Base-by-base conservation (phyloP, 2,113 vertebrate genomes). In the Dermatemys mawii region DNA sequence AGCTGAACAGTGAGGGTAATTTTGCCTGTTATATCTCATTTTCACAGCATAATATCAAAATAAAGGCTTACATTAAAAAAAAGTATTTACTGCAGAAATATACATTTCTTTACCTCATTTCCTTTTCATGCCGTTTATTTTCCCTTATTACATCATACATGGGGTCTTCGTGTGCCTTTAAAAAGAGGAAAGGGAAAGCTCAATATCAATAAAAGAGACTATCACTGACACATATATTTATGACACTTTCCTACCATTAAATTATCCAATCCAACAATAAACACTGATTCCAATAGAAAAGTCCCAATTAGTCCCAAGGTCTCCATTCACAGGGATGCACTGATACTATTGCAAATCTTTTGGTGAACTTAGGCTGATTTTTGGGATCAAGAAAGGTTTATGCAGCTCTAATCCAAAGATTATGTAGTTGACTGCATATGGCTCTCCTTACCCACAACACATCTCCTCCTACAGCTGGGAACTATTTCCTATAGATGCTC, bases 81-180 rank as follows among this genome's bases (percentile, higher is more conserved):
- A 46, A 21, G 1, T 44, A 10, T 73, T 95, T 82, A 24, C 60
- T 88, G 53, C 22, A 86, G 83, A 89, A 54, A 78, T 4, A 38
- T 11, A 32, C 97, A n/a, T n/a, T n/a, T n/a, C n/a, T n/a, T 96
- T 97, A 99, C 99, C 99, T 99, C 87, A 98, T 98, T 95, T 99
- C 98, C 94, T 99, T 99, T 95, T 99, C 99, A 78, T 99, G 99
- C 70, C 98, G 98, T 93, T 99, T 99, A 95, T 99, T 99, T 96
- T 99, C 99, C 81, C 98, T 98, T 91, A 99, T 99, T 87, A 99
- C 97, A 94, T 99, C 99, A 7, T 99, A 99, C 99, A 99, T 99
- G 46, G 99, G 99, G 94, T 99, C 99, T 98, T 99, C 99, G 27
- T 99, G 99, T 87, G 99, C 99, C 99, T 99, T 90, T 81, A 22